Conservation (phyloP, 2,797 vertebrate species). For the Lithobates sylvaticus region DNA sequence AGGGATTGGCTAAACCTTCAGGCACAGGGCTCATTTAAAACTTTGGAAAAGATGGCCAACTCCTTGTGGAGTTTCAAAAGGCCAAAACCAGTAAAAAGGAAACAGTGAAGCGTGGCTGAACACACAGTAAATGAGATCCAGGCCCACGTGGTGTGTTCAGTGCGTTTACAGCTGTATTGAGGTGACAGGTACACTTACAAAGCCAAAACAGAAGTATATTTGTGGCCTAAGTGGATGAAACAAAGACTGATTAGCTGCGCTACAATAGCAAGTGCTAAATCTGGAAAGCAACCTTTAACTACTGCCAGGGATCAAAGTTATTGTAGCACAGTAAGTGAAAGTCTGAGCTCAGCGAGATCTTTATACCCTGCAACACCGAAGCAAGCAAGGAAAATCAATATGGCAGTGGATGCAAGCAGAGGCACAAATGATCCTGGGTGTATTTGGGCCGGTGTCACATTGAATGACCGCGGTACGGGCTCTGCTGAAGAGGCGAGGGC, state of each 20-base stretch:
- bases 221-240: not conserved
- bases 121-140: not conserved
- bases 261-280: not conserved
- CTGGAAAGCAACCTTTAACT: slow-evolving; percentile 17
- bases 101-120: not conserved
- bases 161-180: not conserved
- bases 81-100: not conserved
- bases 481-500: no score
- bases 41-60: no score
- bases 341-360: slow-evolving; percentile 12
- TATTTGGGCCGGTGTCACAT: no score
- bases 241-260: slow-evolving; percentile 2
- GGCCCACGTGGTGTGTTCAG: not conserved
- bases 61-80: no score
- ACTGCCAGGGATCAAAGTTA: not conserved
- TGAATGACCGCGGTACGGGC: no score
- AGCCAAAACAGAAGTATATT: no score
- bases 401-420: not conserved
- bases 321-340: not conserved
- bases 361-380: slow-evolving; percentile 5
- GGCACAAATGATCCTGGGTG: not conserved
- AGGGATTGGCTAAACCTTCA: no score
- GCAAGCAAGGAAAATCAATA: not conserved
- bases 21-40: no score
- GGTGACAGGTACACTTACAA: no score